These are phyloP conservation scores for Ctenodactylus gundi DNA, from an alignment of 2,113 vertebrate species.

Conservation along the genomic window DNA sequence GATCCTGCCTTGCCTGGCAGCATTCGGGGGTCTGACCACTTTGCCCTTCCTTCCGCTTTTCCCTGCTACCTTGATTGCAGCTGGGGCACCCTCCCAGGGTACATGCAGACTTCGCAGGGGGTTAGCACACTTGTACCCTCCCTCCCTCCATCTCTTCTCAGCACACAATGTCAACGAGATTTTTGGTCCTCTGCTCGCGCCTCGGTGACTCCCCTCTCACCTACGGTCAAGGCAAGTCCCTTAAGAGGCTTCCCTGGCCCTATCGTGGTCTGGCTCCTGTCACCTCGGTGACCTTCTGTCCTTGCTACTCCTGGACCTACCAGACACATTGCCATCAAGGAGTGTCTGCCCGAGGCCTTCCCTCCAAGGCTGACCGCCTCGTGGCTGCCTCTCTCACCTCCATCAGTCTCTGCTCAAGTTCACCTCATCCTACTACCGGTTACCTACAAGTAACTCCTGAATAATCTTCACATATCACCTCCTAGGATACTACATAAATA, in stretches of 20 bases:
- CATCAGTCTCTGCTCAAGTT: not conserved
- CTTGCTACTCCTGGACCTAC: not conserved
- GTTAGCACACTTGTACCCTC: not conserved
- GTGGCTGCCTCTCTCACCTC: not conserved
- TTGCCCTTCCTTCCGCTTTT: not conserved
- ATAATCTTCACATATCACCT: not conserved
- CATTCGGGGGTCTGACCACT: not conserved
- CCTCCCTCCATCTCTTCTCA: not conserved
- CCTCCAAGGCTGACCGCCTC: not conserved
- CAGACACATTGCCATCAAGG: not conserved
- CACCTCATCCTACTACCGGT: not conserved
- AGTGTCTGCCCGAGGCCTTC: not conserved
- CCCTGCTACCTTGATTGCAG: no score
- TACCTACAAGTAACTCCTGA: not conserved
- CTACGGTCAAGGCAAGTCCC: not conserved
- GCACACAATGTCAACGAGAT: not conserved
- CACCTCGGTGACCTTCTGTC: not conserved
- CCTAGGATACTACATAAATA: not conserved
- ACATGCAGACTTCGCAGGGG: not conserved
- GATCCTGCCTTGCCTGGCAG: not conserved
- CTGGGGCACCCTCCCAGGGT: no score
- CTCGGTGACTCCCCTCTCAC: not conserved
- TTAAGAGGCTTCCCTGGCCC: not conserved
- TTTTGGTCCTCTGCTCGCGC: not conserved
- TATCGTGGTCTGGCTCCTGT: not conserved